Percentiles rank a stretch among this genome's conserved stretches.
phyloP scores from a whole-genome alignment of 2,797 vertebrate genomes.

The Nannoperca obscura region DNA sequence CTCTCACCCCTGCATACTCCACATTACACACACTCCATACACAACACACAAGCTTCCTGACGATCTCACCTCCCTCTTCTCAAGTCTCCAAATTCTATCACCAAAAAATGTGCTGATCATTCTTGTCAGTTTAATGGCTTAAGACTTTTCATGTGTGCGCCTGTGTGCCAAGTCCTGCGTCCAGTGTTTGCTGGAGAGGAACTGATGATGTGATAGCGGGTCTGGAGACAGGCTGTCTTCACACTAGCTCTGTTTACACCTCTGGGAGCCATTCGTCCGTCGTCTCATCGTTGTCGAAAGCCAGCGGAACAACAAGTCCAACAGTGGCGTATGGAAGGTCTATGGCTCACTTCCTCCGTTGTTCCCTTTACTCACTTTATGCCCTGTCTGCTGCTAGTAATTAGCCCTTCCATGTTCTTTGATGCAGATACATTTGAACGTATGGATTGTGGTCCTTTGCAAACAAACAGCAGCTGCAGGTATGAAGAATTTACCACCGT shows the following conservation, averaged over 20 bases:
- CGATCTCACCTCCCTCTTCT: slow-evolving; percentile 68
- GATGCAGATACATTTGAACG: slow-evolving; percentile 21
- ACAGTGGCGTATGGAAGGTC: slow-evolving; percentile 57
- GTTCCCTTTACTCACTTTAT: slow-evolving; percentile 40
- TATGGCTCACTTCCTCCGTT: slow-evolving; percentile 54
- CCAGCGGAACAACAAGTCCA: slow-evolving; percentile 68
- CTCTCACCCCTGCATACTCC: slow-evolving; percentile 79
- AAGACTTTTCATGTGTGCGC: slow-evolving; percentile 29
- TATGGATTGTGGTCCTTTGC: background rate
- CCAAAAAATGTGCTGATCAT: slow-evolving; percentile 68
- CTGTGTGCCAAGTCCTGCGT: slow-evolving; percentile 52
- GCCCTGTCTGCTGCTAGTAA: slow-evolving; percentile 36
- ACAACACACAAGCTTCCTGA: slow-evolving; percentile 68
- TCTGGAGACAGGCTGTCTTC: slow-evolving; percentile 84
- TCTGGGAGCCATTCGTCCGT: slow-evolving; percentile 81
- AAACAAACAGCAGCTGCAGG: background rate
- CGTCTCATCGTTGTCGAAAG: slow-evolving; percentile 76
- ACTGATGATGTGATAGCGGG: slow-evolving; percentile 75
- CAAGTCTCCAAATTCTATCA: slow-evolving; percentile 49
- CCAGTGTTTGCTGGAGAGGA: slow-evolving; percentile 63
- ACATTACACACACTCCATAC: slow-evolving; percentile 68
- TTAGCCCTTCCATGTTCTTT: slow-evolving; percentile 21
- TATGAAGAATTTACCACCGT: background rate
- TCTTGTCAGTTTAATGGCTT: slow-evolving; percentile 68
- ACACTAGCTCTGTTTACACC: slow-evolving; percentile 84